Conservation (phyloP, 2,888 invertebrate genomes). For the Bimastos eiseni region DNA sequence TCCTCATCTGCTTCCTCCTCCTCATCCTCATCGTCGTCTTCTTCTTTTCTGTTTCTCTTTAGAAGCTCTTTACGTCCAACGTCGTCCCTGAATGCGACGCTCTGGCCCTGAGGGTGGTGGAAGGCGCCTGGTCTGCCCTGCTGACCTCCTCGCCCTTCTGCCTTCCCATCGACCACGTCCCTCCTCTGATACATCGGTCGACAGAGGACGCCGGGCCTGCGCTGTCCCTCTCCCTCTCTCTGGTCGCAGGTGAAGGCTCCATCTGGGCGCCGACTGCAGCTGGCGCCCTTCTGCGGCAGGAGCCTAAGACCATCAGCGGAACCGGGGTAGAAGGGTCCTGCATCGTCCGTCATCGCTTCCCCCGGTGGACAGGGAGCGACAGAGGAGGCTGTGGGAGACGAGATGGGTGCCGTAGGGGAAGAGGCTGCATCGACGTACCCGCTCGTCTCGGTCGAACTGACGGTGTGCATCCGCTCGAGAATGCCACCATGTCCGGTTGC, state of each 20-base stretch:
- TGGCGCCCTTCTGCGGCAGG: not conserved
- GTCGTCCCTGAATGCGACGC: not conserved
- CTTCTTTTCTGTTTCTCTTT: not conserved
- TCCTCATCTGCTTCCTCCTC: not conserved
- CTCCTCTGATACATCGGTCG: not conserved
- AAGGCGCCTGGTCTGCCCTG: not conserved
- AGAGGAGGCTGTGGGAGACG: slow-evolving; percentile 14
- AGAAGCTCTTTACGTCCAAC: not conserved
- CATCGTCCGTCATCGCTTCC: not conserved
- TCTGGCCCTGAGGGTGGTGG: not conserved
- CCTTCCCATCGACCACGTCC: not conserved
- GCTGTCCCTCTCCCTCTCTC: not conserved
- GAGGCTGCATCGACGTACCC: slow-evolving; percentile 39
- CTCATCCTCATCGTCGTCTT: not conserved
- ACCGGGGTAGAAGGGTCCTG: not conserved
- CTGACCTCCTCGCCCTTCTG: not conserved
- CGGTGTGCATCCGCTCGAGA: slow-evolving; percentile 43
- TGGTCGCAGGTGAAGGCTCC: not conserved
- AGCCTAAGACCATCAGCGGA: too few species aligned
- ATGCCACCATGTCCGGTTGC: slow-evolving; percentile 38
- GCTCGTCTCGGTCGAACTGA: slow-evolving; percentile 44
- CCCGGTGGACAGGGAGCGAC: not conserved
- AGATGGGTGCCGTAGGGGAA: slow-evolving; percentile 21
- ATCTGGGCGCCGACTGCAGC: not conserved
- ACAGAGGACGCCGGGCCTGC: not conserved